Conservation (phyloP, 2,888 invertebrate genomes). For the Notodonta dromedarius region DNA sequence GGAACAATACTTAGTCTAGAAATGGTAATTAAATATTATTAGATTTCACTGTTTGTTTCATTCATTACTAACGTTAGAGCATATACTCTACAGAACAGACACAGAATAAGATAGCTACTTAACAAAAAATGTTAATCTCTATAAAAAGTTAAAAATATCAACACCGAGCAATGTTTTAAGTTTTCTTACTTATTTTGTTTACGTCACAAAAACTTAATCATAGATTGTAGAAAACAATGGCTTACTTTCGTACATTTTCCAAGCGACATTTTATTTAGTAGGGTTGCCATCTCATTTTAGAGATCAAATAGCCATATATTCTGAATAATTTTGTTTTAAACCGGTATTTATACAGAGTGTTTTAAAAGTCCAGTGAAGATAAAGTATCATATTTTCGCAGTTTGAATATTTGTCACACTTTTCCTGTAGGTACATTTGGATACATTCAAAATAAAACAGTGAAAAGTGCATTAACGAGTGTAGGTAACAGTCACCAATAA, state of each 20-base stretch:
- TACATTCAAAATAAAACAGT: too few relatives aligned
- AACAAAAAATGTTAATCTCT: conserved; percentile 23
- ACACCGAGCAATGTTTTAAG: neutral
- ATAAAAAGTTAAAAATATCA: conserved; percentile 22
- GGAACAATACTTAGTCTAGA: too few relatives aligned
- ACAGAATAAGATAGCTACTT: conserved; percentile 17
- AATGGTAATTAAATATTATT: too few relatives aligned
- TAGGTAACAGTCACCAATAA: too few relatives aligned
- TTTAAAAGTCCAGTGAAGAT: too few relatives aligned
- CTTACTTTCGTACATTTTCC: conserved; percentile 72
- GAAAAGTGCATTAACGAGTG: too few relatives aligned
- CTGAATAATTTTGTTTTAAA: neutral
- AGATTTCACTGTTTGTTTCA: too few relatives aligned
- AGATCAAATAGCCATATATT: neutral
- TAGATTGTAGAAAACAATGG: conserved; percentile 44
- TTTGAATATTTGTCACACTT: too few relatives aligned
- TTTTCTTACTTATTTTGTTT: too few relatives aligned
- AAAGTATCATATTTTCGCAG: too few relatives aligned
- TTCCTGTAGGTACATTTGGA: too few relatives aligned
- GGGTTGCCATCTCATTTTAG: neutral
- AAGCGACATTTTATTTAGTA: conserved; percentile 61
- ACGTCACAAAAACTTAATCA: conserved; percentile 41
- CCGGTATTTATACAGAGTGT: neutral
- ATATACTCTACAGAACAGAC: neutral
- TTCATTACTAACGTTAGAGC: too few relatives aligned